These are phyloP conservation scores for Clostera curtula DNA, from an alignment of 2,888 invertebrate genomes.

Conservation along the genomic window DNA sequence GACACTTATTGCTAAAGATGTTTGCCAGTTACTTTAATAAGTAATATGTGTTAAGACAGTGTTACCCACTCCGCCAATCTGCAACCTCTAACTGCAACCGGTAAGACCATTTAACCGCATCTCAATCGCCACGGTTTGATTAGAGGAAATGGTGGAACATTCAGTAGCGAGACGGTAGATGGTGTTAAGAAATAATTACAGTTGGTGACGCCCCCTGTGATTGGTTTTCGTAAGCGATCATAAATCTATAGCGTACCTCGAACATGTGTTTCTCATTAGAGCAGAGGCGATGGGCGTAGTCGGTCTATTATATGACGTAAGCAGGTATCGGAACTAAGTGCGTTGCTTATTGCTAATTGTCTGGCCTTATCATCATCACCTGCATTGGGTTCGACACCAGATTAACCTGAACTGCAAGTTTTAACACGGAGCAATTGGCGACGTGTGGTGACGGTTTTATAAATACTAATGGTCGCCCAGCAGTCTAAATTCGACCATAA, in stretches of 20 bases:
- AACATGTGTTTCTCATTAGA: slow-evolving; percentile 51
- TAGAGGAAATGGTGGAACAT: slow-evolving; percentile 52
- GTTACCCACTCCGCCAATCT: too few relatives aligned
- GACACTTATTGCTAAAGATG: too few relatives aligned
- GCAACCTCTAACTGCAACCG: slow-evolving; percentile 33
- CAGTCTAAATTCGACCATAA: too few relatives aligned
- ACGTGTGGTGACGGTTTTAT: too few relatives aligned
- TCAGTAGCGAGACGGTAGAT: slow-evolving; percentile 60
- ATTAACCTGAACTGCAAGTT: too few relatives aligned
- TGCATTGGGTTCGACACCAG: too few relatives aligned
- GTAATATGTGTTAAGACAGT: too few relatives aligned
- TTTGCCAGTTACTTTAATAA: too few relatives aligned
- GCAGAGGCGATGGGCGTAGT: slow-evolving; percentile 44
- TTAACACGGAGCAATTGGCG: too few relatives aligned
- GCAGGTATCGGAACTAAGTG: slow-evolving; percentile 12
- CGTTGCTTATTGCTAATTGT: background rate
- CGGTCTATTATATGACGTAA: slow-evolving; percentile 30
- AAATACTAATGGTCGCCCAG: too few relatives aligned
- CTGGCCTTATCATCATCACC: background rate
- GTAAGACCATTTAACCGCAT: slow-evolving; percentile 46
- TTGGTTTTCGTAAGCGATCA: slow-evolving; percentile 64
- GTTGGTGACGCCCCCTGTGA: slow-evolving; percentile 59
- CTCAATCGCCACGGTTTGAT: slow-evolving; percentile 51
- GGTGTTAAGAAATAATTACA: slow-evolving; percentile 72
- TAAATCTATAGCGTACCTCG: slow-evolving; percentile 57